Conservation (phyloP, 2,797 vertebrate genomes). For the Schizothorax lantsangensis region DNA sequence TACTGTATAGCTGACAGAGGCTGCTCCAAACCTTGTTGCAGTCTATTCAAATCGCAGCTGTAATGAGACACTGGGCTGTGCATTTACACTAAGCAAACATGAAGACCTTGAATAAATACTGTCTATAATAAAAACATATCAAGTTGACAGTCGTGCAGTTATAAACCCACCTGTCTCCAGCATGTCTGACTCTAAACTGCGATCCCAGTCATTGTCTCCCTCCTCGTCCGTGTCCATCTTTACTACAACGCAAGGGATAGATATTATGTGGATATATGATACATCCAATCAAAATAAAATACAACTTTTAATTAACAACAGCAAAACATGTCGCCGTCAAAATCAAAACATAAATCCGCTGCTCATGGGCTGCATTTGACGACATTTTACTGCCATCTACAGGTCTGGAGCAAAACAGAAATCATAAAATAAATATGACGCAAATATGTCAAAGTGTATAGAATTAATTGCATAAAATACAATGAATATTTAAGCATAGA, state of each 20-base stretch:
- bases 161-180: constrained; percentile 38
- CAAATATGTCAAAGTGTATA: no score
- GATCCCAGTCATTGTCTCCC: constrained; percentile 34
- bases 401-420: neutral
- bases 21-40: neutral
- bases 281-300: constrained; percentile 1
- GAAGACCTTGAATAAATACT: neutral
- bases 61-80: neutral
- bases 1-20: neutral
- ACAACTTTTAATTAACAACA: neutral
- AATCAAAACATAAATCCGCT: neutral
- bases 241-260: neutral
- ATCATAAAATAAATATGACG: neutral
- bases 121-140: neutral
- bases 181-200: constrained; percentile 26
- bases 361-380: neutral
- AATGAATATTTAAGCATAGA: neutral
- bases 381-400: constrained; percentile 19
- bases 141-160: neutral
- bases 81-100: neutral
- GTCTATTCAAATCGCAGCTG: neutral
- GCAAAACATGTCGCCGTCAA: neutral
- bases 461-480: neutral
- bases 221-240: constrained; percentile 53
- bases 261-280: neutral